These are phyloP conservation scores for Microcaecilia unicolor DNA, from an alignment of 2,797 vertebrate species.

Conservation along the genomic window DNA sequence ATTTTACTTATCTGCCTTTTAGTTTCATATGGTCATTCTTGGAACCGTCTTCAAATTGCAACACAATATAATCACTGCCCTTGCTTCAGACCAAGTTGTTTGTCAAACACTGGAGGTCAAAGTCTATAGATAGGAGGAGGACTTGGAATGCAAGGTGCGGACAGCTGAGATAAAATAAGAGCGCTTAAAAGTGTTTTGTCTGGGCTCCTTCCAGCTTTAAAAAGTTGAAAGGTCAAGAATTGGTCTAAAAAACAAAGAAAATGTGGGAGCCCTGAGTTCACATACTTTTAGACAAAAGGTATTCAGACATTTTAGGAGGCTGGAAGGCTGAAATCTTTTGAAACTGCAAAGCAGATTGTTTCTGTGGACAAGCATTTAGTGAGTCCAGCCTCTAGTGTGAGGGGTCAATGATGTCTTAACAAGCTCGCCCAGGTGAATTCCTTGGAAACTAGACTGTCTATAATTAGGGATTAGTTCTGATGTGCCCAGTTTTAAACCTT, in stretches of 20 bases:
- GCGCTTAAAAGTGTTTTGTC: constrained; percentile 19
- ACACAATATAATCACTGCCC: constrained; percentile 43
- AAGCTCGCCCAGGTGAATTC: no score
- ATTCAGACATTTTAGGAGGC: neutral
- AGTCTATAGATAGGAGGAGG: constrained; percentile 49
- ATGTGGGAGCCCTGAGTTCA: neutral
- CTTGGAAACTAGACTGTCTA: no score
- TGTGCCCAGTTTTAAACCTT: no score
- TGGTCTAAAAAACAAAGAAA: constrained; percentile 10
- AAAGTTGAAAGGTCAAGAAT: constrained; percentile 25
- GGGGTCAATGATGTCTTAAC: neutral
- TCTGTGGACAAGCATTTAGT: neutral
- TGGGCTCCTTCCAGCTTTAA: constrained; percentile 22
- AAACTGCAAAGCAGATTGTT: neutral
- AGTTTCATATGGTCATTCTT: constrained; percentile 32
- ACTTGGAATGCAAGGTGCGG: constrained; percentile 48
- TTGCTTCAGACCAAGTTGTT: constrained; percentile 50
- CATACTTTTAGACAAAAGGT: constrained; percentile 5
- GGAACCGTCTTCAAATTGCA: constrained; percentile 23
- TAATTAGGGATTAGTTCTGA: neutral
- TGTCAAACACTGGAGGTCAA: constrained; percentile 54
- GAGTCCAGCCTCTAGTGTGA: neutral
- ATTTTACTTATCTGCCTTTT: constrained; percentile 11
- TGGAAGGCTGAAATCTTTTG: constrained; percentile 1
- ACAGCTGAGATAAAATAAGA: constrained; percentile 50